These are phyloP conservation scores for Pseudomyrmex dendroicus DNA, from an alignment of 1,140 invertebrate species.

Conservation along the genomic window DNA sequence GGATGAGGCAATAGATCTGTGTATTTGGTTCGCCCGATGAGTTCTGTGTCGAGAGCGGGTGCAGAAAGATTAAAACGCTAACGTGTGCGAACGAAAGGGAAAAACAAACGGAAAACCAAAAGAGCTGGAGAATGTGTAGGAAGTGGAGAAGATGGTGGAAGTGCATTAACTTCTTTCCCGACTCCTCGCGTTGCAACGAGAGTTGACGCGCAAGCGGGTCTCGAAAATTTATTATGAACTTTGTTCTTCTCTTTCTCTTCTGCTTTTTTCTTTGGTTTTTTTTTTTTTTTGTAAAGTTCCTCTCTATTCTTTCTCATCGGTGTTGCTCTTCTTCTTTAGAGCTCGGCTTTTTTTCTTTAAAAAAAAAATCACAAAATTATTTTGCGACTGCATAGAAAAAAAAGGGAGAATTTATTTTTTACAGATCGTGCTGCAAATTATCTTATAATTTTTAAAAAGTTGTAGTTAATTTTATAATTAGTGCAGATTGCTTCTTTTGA, in stretches of 20 bases:
- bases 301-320: background rate
- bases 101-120: background rate
- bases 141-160: slow-evolving; percentile 34
- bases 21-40: slow-evolving; percentile 4
- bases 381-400: background rate
- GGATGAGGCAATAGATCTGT: slow-evolving; percentile 15
- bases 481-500: no score
- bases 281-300: background rate
- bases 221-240: slow-evolving; percentile 58
- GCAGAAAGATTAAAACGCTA: slow-evolving; percentile 32
- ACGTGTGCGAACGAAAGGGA: background rate
- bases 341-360: background rate
- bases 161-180: slow-evolving; percentile 53
- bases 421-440: background rate
- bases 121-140: background rate
- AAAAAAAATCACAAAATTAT: background rate
- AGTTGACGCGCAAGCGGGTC: slow-evolving; percentile 35
- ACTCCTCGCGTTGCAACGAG: slow-evolving; percentile 23
- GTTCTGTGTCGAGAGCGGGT: slow-evolving; percentile 26
- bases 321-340: no score
- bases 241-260: background rate
- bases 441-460: background rate
- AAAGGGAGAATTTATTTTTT: background rate
- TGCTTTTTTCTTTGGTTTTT: background rate
- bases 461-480: no score